Percentiles rank a stretch among this genome's conserved stretches.
phyloP scores from a whole-genome alignment of 2,888 invertebrate genomes.

The Therioaphis trifolii region DNA sequence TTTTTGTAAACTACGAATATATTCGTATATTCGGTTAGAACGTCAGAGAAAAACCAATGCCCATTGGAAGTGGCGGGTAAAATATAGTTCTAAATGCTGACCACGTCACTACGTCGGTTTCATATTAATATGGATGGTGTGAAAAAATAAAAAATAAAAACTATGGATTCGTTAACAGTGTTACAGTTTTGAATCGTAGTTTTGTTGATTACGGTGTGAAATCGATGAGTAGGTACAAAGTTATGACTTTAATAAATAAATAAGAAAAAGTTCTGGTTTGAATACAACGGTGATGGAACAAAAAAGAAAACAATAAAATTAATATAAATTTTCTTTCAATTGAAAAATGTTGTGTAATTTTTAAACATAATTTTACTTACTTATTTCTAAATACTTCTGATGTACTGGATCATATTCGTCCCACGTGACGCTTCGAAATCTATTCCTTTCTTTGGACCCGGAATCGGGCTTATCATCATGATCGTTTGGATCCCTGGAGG shows the following conservation, averaged over 20 bases:
- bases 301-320: slow-evolving; percentile 17
- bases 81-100: not conserved
- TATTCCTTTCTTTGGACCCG: slow-evolving; percentile 84
- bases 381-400: slow-evolving; percentile 93
- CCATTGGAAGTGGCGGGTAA: not conserved
- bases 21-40: not conserved
- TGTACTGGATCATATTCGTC: slow-evolving; percentile 92
- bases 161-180: not conserved
- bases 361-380: slow-evolving; percentile 72
- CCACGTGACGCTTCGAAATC: slow-evolving; percentile 87
- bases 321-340: too few relatives aligned
- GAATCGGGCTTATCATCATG: slow-evolving; percentile 77
- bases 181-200: slow-evolving; percentile 22
- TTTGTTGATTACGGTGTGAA: slow-evolving; percentile 9
- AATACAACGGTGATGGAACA: not conserved
- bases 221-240: slow-evolving; percentile 14
- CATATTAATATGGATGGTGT: not conserved
- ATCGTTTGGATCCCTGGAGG: slow-evolving; percentile 84
- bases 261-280: not conserved
- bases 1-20: too few relatives aligned
- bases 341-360: not conserved
- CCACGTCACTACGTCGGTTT: not conserved
- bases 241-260: slow-evolving; percentile 19
- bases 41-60: not conserved
- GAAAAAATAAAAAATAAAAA: not conserved